Evolutionary conservation across 2,113 vertebrate species (phyloP).

Genomic region (Perca flavescens): DNA sequence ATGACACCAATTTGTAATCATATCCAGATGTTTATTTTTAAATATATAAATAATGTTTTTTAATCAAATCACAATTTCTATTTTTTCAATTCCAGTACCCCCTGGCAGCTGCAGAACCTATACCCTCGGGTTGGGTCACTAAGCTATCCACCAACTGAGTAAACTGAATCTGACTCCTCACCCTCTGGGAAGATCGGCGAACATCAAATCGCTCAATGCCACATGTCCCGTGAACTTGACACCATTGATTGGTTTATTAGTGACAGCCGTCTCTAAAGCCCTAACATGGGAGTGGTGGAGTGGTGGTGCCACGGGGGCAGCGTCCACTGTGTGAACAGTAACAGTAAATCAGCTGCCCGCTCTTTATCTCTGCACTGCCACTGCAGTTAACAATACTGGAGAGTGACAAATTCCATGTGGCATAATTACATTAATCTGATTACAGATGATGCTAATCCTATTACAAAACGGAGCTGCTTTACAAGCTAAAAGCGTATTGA

Average conservation of each 20-base stretch:
- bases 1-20: neutral
- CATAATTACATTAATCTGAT: constrained; percentile 69
- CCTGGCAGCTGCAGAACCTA: constrained; percentile 1
- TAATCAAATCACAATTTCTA: neutral
- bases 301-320: constrained; percentile 49
- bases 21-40: neutral
- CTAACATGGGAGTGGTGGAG: constrained; percentile 48
- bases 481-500: neutral
- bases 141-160: constrained; percentile 64
- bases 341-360: constrained; percentile 66
- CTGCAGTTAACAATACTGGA: constrained; percentile 65
- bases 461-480: constrained; percentile 42
- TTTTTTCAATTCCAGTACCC: too few relatives aligned
- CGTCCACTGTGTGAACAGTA: constrained; percentile 37
- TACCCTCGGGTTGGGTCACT: neutral
- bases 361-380: constrained; percentile 54
- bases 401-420: constrained; percentile 60
- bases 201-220: constrained; percentile 55
- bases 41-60: neutral
- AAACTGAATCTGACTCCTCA: constrained; percentile 55
- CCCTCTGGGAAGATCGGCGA: constrained; percentile 57
- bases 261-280: constrained; percentile 54
- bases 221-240: constrained; percentile 68
- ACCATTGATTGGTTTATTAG: constrained; percentile 68
- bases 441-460: constrained; percentile 62